These are phyloP conservation scores for Typhlichthys subterraneus DNA, from an alignment of 2,797 vertebrate species.

Conservation along the genomic window DNA sequence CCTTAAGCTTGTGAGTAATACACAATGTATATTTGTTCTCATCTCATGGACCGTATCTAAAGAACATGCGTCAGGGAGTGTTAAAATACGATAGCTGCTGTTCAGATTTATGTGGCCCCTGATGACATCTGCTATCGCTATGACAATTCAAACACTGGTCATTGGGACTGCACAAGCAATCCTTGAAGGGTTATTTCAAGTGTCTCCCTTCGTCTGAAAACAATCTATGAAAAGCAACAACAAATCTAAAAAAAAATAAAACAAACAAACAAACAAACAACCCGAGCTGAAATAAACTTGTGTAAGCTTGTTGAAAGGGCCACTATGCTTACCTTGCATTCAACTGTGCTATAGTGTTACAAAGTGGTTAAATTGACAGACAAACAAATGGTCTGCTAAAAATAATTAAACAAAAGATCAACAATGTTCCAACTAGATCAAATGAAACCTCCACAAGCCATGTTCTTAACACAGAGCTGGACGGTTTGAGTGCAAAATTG, in stretches of 20 bases:
- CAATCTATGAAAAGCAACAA: neutral
- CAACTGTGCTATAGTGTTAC: slow-evolving; percentile 10
- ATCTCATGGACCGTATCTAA: slow-evolving; percentile 4
- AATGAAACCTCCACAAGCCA: slow-evolving; percentile 62
- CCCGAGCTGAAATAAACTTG: neutral
- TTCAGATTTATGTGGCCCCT: slow-evolving; percentile 30
- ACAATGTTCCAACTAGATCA: slow-evolving; percentile 34
- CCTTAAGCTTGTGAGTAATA: slow-evolving; percentile 52
- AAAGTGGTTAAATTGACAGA: slow-evolving; percentile 67
- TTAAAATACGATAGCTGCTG: slow-evolving; percentile 27
- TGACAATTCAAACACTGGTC: slow-evolving; percentile 22
- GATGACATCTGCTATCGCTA: slow-evolving; percentile 16
- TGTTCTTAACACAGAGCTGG: slow-evolving; percentile 71
- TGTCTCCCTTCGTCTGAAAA: neutral
- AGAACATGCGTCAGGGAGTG: neutral
- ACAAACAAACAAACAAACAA: slow-evolving; percentile 11
- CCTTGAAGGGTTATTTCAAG: slow-evolving; percentile 7
- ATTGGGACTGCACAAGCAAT: slow-evolving; percentile 9
- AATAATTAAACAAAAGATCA: slow-evolving; percentile 43
- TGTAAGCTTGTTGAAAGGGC: neutral
- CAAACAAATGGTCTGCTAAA: slow-evolving; percentile 38
- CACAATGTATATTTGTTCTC: slow-evolving; percentile 44
- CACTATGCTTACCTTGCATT: slow-evolving; percentile 12
- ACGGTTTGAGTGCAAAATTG: slow-evolving; percentile 74
- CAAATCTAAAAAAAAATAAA: no score